Evolutionary conservation across 1,140 invertebrate species (phyloP).

Genomic region (Zophobas morio): DNA sequence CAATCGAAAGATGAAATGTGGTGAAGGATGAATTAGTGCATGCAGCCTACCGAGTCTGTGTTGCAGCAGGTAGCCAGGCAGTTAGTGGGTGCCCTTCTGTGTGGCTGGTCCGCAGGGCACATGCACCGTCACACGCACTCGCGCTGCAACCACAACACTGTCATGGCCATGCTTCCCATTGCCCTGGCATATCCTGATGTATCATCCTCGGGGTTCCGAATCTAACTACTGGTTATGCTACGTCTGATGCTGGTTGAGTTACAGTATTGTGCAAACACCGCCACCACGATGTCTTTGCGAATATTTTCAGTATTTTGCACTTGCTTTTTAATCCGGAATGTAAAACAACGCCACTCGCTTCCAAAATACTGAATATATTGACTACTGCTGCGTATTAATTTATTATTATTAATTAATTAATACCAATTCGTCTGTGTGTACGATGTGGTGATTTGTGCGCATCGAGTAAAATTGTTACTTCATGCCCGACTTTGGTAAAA

Average conservation of each 20-base stretch:
- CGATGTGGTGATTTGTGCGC: too few species aligned
- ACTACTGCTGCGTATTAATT: too few species aligned
- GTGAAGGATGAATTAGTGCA: constrained; percentile 59
- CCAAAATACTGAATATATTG: neutral
- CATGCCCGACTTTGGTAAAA: neutral
- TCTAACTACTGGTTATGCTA: constrained; percentile 21
- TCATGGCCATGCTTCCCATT: constrained; percentile 60
- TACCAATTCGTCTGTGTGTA: too few species aligned
- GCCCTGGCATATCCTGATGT: constrained; percentile 53
- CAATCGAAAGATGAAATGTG: constrained; percentile 2
- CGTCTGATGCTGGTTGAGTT: constrained; percentile 6
- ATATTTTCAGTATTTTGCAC: too few species aligned
- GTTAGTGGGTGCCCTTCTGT: constrained; percentile 67
- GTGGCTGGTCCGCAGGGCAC: constrained; percentile 67
- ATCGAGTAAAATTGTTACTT: neutral
- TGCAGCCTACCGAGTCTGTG: constrained; percentile 66
- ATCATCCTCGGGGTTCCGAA: constrained; percentile 24
- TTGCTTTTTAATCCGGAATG: too few species aligned
- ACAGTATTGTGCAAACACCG: constrained; percentile 47
- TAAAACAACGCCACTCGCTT: too few species aligned
- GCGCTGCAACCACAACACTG: constrained; percentile 70
- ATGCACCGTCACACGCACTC: constrained; percentile 71
- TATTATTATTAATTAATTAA: too few species aligned
- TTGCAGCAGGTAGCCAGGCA: constrained; percentile 64
- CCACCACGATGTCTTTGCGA: neutral